Base-by-base conservation (phyloP, 2,888 invertebrate species). In the Orgyia antiqua region DNA sequence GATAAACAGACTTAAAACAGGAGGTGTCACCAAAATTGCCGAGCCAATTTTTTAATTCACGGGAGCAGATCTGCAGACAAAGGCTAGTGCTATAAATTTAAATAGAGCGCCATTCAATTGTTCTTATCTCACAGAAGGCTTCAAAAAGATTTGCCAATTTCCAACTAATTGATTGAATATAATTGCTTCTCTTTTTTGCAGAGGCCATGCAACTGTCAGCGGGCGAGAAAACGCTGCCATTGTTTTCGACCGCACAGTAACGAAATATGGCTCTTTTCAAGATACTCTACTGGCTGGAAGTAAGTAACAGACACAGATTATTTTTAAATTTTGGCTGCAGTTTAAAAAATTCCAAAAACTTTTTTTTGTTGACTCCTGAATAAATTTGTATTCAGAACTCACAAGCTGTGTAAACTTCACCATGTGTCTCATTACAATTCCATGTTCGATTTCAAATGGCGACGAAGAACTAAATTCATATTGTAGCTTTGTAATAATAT, bases 251-350 rank as follows among this genome's bases (percentile, higher is more conserved):
- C 96, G 50, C 94, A 94, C 87, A 92, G 94, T 67, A 95, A 94
- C 75, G 96, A 96, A 87, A 94, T 94, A 77, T 99, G 99, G 99
- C 89, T 99, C 50, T 98, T 99, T 84, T 97, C 97, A 69, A 91
- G 98, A 64, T 98, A 97, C 84, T 97, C 97, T 29, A 98, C 97
- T 13, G 98, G 98, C 50, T 98, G 98, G 98, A 95, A 95, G 87
- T 87, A 69, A 87, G 87, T 86, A 75, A n/a, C 59, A 38, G 18
- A n/a, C n/a, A n/a, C n/a, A n/a, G n/a, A n/a, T n/a, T n/a, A 34
- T 15, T 15, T 20, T 23, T 23, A 23, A 23, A 23, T 23, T 10
- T 23, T 10, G 5, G 21, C 21, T n/a, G 10, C 2, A 5, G 4
- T 17, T 5, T 17, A 17, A 17, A 15, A 15, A 15, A 15, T 15